A percentile compares a stretch with the other conserved stretches of the same genome.
phyloP scores from a whole-genome alignment of 2,113 vertebrate species.

The Brienomyrus longianalis region DNA sequence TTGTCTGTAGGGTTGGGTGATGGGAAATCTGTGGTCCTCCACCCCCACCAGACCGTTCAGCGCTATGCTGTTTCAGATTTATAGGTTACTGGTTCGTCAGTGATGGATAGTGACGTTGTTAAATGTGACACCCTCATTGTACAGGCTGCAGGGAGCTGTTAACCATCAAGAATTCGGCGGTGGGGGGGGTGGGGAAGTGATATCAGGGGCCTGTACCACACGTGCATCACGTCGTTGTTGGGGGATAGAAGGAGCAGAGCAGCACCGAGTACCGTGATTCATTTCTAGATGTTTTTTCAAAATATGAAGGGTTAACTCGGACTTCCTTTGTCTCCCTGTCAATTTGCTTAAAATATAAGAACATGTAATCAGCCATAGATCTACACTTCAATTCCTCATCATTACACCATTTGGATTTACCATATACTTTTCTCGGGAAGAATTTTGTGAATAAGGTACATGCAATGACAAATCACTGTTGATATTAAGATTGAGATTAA shows the following conservation, averaged over 20 bases:
- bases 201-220: constrained; percentile 11
- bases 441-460: not conserved
- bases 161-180: not conserved
- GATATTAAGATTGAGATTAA: not conserved
- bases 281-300: not conserved
- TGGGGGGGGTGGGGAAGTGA: not conserved
- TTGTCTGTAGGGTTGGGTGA: not conserved
- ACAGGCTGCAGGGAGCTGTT: not conserved
- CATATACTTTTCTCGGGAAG: not conserved
- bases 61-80: constrained; percentile 51
- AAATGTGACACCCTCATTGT: constrained; percentile 47
- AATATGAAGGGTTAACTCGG: not conserved
- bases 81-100: constrained; percentile 55
- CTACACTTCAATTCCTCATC: not conserved
- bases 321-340: not conserved
- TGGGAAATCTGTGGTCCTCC: not conserved
- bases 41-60: constrained; percentile 24
- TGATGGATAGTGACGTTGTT: constrained; percentile 57
- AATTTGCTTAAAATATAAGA: not conserved
- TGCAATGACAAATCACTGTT: not conserved
- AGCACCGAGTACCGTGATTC: not conserved
- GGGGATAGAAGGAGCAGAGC: not conserved
- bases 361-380: not conserved
- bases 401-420: not conserved
- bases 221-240: not conserved